These are phyloP conservation scores for Dyspetes luteomarginatus DNA, from an alignment of 2,888 invertebrate genomes.

Conservation along the genomic window DNA sequence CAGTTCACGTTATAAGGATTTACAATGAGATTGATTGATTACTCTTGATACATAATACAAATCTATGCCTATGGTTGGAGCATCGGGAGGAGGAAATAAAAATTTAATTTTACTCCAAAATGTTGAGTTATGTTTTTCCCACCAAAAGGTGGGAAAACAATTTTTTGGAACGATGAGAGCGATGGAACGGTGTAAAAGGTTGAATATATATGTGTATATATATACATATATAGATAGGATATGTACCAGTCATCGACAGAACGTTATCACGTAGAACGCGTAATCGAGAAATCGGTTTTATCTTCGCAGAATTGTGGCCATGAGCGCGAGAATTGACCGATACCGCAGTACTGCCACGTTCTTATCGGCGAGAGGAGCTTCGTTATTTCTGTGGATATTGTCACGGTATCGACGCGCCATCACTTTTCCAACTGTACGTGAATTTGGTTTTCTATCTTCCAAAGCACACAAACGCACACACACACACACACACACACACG, in stretches of 20 bases:
- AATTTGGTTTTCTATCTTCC: slow-evolving; percentile 32
- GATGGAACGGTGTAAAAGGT: not conserved
- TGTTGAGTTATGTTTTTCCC: too few relatives aligned
- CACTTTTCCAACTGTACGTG: slow-evolving; percentile 55
- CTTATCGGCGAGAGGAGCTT: slow-evolving; percentile 55
- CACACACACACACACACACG: not conserved
- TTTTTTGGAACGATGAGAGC: too few relatives aligned
- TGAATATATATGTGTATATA: not conserved
- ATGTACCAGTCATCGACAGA: slow-evolving; percentile 41
- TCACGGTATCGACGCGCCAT: slow-evolving; percentile 51
- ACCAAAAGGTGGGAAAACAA: too few relatives aligned
- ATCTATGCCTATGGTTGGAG: too few relatives aligned
- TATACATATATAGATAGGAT: too few relatives aligned
- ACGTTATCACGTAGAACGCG: slow-evolving; percentile 65
- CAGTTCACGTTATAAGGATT: too few relatives aligned
- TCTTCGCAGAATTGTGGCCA: slow-evolving; percentile 58
- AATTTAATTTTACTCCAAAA: too few relatives aligned
- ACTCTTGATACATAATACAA: too few relatives aligned
- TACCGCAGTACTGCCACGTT: slow-evolving; percentile 61
- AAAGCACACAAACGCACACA: not conserved
- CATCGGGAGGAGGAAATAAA: too few relatives aligned
- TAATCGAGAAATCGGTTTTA: slow-evolving; percentile 66
- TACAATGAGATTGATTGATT: too few relatives aligned
- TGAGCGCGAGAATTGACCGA: slow-evolving; percentile 38
- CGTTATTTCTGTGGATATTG: slow-evolving; percentile 57